A percentile compares a stretch with the other conserved stretches of the same genome.
phyloP scores from a whole-genome alignment of 2,797 vertebrate species.

The Cynopterus sphinx region DNA sequence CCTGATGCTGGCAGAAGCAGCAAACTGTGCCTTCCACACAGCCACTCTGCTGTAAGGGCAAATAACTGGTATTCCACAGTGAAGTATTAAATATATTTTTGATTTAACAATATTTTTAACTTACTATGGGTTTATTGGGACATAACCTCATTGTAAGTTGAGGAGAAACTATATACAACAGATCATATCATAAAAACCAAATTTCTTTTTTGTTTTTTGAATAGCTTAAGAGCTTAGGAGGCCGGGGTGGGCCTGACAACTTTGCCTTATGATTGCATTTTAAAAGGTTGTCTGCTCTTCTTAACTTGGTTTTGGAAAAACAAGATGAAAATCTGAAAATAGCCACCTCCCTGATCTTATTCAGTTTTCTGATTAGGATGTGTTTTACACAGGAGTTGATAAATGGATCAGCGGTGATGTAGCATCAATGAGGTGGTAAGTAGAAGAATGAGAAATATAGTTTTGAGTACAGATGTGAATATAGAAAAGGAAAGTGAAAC shows the following conservation, averaged over 20 bases:
- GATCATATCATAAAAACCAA: background rate
- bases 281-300: background rate
- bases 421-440: background rate
- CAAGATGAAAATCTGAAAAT: background rate
- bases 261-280: background rate
- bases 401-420: background rate
- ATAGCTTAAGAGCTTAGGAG: background rate
- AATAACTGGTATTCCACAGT: background rate
- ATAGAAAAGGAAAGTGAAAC: background rate
- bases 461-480: background rate
- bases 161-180: background rate
- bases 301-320: background rate
- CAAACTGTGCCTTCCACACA: too few relatives aligned
- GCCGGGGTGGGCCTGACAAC: background rate
- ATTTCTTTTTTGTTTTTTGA: background rate
- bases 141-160: background rate
- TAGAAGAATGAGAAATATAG: background rate
- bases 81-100: background rate
- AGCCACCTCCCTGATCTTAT: background rate
- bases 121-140: background rate
- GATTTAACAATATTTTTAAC: background rate
- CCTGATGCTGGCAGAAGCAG: background rate
- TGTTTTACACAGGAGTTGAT: background rate
- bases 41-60: background rate
- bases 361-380: background rate